Percentiles rank a stretch among this genome's conserved stretches.
Conservation (phyloP, 2,797 vertebrate species). For the Leptodactylus fallax region DNA sequence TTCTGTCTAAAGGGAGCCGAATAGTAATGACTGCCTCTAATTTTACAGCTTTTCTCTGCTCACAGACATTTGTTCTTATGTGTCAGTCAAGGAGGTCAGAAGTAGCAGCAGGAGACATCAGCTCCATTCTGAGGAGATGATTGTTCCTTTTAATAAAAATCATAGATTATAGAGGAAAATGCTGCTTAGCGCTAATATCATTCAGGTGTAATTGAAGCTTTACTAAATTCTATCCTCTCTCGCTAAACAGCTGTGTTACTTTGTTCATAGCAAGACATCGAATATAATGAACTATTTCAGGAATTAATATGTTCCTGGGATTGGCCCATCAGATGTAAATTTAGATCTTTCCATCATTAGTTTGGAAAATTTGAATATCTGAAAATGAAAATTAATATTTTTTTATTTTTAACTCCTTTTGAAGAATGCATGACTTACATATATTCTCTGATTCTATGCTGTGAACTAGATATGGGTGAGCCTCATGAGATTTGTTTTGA, state of each 20-base stretch:
- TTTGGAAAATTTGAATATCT: background rate
- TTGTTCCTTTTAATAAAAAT: constrained; percentile 57
- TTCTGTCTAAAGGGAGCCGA: constrained; percentile 76
- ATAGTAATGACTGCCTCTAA: constrained; percentile 89
- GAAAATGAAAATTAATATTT: background rate
- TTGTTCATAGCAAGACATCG: background rate
- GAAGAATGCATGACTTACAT: no score
- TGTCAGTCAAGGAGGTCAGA: constrained; percentile 73
- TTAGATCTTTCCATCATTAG: background rate
- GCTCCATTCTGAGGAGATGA: constrained; percentile 29
- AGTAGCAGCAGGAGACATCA: constrained; percentile 34
- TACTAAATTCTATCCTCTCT: constrained; percentile 1
- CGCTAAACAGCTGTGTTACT: background rate
- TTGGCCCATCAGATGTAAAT: background rate
- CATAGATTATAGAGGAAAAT: constrained; percentile 29
- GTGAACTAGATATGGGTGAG: no score
- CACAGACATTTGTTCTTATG: constrained; percentile 68
- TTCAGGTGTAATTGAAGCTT: constrained; percentile 21
- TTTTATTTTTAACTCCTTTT: background rate
- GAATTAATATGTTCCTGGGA: background rate
- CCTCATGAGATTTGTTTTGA: no score
- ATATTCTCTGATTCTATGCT: background rate
- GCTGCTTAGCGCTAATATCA: constrained; percentile 32
- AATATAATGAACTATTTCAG: constrained; percentile 4
- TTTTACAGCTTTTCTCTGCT: constrained; percentile 75